Base-by-base conservation (phyloP, 2,113 vertebrate genomes). In the Dicerorhinus sumatrensis region DNA sequence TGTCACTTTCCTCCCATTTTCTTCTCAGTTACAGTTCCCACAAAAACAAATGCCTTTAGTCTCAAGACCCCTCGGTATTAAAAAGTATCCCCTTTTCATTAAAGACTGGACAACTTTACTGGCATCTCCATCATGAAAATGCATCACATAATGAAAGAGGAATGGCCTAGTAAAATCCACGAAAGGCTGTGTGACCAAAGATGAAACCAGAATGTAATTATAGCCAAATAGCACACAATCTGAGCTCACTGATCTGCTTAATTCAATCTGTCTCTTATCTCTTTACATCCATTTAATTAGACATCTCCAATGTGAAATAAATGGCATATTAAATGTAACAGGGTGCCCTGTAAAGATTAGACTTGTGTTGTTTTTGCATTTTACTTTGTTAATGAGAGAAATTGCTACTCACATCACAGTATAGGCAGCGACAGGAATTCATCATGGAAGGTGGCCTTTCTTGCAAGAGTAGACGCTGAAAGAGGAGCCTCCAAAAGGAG, bases 161-260 rank as follows among this genome's bases (percentile, higher is more conserved):
- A 75, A 23, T n/a, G 72, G 17, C 3, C 46, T 21, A n/a, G 20
- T 33, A 89, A 56, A 86, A 75, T 75, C 23, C 8, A 48, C 11
- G 13, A 90, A 73, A 12, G 27, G 3, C 3, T 76, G 14, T 18
- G 2, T 36, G 72, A 33, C 13, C n/a, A 62, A 73, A 73, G 70
- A 69, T 65, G 46, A 91, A 77, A 69, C 29, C 39, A 88, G 46
- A 93, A 84, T 81, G 85, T 93, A 69, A 75, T 73, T 70, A 46
- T 72, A 82, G 21, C n/a, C 48, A 90, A 56, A 75, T 31, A 82
- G 39, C 21, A 91, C 29, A 51, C 10, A 63, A 16, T 75, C 39
- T 23, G 39, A 75, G 11, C 77, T 16, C 4, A 21, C 4, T n/a
- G 48, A 63, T 65, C 13, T 75, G 39, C 58, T 88, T 91, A 97